Base-by-base conservation (phyloP, 2,113 vertebrate species). In the Saccopteryx leptura region DNA sequence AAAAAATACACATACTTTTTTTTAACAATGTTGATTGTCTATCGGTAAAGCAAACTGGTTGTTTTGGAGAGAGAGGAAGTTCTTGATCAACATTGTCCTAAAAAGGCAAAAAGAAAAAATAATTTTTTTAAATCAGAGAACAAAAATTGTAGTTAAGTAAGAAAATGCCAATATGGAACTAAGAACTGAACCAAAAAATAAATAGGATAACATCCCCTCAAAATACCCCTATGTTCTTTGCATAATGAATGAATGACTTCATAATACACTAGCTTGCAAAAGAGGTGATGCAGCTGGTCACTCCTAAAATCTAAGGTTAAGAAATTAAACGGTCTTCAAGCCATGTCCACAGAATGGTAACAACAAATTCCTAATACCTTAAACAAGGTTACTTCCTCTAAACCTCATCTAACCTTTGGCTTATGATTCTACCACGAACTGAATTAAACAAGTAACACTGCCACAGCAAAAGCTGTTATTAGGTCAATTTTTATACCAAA, bases 1-100 rank as follows among this genome's bases (percentile, higher is more conserved):
- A 96, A 91, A 92, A 66, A 87, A 96, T 75, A 96, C 91, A 98
- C 98, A 98, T 99, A 99, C 99, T 98, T 99, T 99, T 99, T 97
- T 98, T 99, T 78, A 99, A 93, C 75, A 98, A 96, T 26, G 97
- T 97, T 81, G 98, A 96, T 8, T 99, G 98, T 97, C 98, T 98
- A 72, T 99, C 98, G 94, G 98, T 95, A 97, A 99, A 98, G 96
- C 98, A 84, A 90, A 92, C 97, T 61, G 98, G 81, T 93, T 98
- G 98, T 93, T 99, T 99, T 94, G 98, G 96, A 97, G 98, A 98
- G 0, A 98, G 97, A 87, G 97, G 97, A 72, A 14, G 88, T 94
- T 98, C 98, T 89, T 96, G 97, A 87, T 98, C 96, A 76, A 96
- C 86, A 91, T 65, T 94, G 72, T 99, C 98, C 99, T 99, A 94